phyloP scores from a whole-genome alignment of 2,797 vertebrate genomes.

The Gila robusta region DNA sequence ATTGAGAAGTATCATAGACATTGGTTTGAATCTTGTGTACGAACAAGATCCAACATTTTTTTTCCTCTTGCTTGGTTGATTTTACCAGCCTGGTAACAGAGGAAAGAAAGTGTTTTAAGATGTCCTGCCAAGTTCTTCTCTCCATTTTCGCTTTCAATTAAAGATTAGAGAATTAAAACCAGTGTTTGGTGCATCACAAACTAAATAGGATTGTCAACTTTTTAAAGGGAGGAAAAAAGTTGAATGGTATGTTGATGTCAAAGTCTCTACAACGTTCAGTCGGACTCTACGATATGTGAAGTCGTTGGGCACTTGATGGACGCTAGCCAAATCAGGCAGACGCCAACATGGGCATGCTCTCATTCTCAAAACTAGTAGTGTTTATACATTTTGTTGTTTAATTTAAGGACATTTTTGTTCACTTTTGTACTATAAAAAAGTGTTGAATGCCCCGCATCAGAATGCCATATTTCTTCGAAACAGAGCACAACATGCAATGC shows the following conservation, averaged over 20 bases:
- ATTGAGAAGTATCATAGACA: neutral
- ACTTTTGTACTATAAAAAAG: neutral
- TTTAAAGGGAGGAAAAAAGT: neutral
- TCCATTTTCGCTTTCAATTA: neutral
- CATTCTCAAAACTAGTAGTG: neutral
- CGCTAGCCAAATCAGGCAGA: neutral
- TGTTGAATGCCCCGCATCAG: too few species aligned
- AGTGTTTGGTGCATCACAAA: neutral
- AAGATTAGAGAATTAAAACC: neutral
- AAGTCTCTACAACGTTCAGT: neutral
- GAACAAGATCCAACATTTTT: constrained; percentile 36
- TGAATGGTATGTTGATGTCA: neutral
- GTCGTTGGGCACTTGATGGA: neutral
- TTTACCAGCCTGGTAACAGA: constrained; percentile 27
- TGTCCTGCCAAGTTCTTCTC: constrained; percentile 7
- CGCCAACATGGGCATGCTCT: neutral
- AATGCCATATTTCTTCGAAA: neutral
- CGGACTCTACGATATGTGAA: neutral
- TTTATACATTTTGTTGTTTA: neutral
- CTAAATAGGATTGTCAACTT: neutral
- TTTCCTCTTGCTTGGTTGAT: constrained; percentile 46
- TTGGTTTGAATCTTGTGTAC: neutral
- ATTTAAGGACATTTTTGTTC: neutral
- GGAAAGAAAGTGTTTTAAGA: constrained; percentile 24
- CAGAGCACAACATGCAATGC: neutral